These are phyloP conservation scores for Harpalus rubripes DNA, from an alignment of 2,888 invertebrate genomes.

Conservation along the genomic window DNA sequence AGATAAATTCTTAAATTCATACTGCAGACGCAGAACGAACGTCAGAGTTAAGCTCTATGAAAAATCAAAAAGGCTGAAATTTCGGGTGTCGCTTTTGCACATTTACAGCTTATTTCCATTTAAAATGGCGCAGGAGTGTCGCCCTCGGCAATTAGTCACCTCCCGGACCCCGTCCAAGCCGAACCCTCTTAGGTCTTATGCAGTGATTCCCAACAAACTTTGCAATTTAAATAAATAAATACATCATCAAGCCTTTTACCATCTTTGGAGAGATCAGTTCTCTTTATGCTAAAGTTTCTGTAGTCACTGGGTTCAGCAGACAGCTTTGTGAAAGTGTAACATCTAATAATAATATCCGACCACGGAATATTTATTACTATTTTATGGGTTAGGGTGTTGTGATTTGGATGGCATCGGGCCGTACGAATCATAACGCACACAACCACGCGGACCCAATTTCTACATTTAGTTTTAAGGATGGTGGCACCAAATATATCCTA, in stretches of 20 bases:
- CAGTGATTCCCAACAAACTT: slow-evolving; percentile 5
- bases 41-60: slow-evolving; percentile 32
- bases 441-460: no score
- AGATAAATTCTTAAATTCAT: slow-evolving; percentile 30
- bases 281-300: no score
- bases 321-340: no score
- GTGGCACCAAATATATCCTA: no score
- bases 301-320: no score
- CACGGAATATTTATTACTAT: no score
- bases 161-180: not conserved
- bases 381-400: no score
- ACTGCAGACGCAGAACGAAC: not conserved
- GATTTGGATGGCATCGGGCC: no score
- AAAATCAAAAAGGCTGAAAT: slow-evolving; percentile 52
- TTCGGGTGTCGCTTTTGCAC: slow-evolving; percentile 53
- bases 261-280: not conserved
- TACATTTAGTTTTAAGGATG: no score
- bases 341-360: no score
- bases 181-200: not conserved
- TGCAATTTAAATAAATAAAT: not conserved
- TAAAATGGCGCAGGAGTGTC: slow-evolving; percentile 54
- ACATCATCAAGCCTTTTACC: not conserved
- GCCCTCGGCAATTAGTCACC: slow-evolving; percentile 60
- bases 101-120: slow-evolving; percentile 61
- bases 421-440: no score